phyloP scores from a whole-genome alignment of 2,113 vertebrate genomes.

The Chloropsis hardwickii region DNA sequence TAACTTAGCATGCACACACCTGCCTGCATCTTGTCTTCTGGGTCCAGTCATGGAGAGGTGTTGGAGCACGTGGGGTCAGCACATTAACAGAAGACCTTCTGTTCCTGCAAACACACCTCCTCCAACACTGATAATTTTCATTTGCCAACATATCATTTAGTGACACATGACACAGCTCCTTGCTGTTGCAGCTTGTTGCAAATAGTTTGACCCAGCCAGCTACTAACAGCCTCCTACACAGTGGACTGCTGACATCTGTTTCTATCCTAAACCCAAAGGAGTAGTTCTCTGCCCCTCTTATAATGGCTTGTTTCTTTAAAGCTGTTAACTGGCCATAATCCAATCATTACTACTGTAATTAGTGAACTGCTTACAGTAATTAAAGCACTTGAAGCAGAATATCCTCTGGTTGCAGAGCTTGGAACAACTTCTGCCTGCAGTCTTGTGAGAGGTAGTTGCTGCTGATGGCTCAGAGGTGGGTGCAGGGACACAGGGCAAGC shows the following conservation, averaged over 20 bases:
- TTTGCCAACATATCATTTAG: neutral
- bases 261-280: neutral
- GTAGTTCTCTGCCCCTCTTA: neutral
- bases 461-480: neutral
- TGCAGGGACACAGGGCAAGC: neutral
- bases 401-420: neutral
- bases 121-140: neutral
- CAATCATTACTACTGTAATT: slow-evolving; percentile 54
- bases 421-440: neutral
- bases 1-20: neutral
- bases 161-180: neutral
- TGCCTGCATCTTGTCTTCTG: neutral
- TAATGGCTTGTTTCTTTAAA: slow-evolving; percentile 24
- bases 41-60: neutral
- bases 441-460: neutral
- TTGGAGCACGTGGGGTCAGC: neutral
- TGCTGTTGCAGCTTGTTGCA: neutral
- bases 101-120: neutral
- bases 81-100: neutral
- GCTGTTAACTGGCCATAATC: slow-evolving; percentile 43
- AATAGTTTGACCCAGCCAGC: neutral
- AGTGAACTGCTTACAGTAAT: slow-evolving; percentile 43
- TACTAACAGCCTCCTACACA: neutral
- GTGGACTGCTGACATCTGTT: neutral
- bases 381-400: neutral